Evolutionary conservation across 2,888 invertebrate genomes (phyloP).

Genomic region (Xestobium rufovillosum): DNA sequence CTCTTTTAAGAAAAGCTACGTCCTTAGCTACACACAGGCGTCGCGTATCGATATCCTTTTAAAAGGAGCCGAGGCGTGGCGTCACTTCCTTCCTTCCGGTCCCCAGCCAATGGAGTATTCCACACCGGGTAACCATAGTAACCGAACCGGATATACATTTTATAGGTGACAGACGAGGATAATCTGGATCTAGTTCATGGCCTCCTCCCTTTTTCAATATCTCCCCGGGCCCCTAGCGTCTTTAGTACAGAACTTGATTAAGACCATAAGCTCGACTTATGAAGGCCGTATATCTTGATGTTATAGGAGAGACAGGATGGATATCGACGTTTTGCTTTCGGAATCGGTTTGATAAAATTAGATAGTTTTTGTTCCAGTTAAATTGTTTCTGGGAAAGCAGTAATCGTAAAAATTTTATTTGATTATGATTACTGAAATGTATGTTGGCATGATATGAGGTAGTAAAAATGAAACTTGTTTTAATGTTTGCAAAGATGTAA

Average conservation of each 20-base stretch:
- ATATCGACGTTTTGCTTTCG: too few species aligned
- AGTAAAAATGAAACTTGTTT: too few species aligned
- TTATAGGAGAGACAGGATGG: too few species aligned
- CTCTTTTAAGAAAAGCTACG: too few species aligned
- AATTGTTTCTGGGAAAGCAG: too few species aligned
- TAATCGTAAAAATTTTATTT: too few species aligned
- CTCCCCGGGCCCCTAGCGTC: not conserved
- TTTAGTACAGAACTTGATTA: slow-evolving; percentile 1
- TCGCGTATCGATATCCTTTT: not conserved
- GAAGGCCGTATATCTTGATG: slow-evolving; percentile 1
- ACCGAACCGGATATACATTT: slow-evolving; percentile 30
- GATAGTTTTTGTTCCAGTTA: too few species aligned
- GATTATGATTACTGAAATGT: too few species aligned
- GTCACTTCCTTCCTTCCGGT: slow-evolving; percentile 38
- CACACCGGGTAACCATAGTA: slow-evolving; percentile 35
- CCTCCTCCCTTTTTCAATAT: slow-evolving; percentile 1
- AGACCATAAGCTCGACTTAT: slow-evolving; percentile 1
- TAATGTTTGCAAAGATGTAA: too few species aligned
- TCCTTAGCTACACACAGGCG: too few species aligned
- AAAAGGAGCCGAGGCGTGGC: slow-evolving; percentile 28
- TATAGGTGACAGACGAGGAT: slow-evolving; percentile 1
- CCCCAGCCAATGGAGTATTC: slow-evolving; percentile 32
- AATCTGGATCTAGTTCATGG: not conserved
- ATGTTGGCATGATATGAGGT: too few species aligned
- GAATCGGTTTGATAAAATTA: too few species aligned